Percentiles rank a stretch among this genome's conserved stretches.
phyloP scores from a whole-genome alignment of 2,888 invertebrate genomes.

The Sinohyriopsis cumingii region DNA sequence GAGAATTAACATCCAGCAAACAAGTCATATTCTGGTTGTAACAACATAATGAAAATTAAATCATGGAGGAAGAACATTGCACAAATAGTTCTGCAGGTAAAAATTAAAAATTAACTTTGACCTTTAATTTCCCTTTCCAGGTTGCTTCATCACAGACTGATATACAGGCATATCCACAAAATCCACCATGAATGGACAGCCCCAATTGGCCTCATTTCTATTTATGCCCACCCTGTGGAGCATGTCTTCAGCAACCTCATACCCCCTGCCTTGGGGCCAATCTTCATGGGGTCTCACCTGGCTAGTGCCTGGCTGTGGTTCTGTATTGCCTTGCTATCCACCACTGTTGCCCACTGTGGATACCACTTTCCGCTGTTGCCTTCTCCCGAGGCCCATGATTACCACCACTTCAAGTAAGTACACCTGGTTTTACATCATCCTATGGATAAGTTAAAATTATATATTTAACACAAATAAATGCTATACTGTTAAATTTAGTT shows the following conservation, averaged over 20 bases:
- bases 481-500: not conserved
- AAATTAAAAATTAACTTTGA: no score
- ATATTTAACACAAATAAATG: not conserved
- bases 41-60: no score
- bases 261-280: constrained; percentile 80
- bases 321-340: constrained; percentile 83
- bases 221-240: constrained; percentile 85
- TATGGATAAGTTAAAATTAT: no score
- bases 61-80: no score
- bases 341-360: constrained; percentile 87
- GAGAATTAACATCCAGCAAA: no score
- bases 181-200: constrained; percentile 92
- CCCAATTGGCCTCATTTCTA: constrained; percentile 86
- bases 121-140: constrained; percentile 71
- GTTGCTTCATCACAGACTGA: constrained; percentile 81
- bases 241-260: constrained; percentile 85
- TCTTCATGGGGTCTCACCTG: constrained; percentile 78
- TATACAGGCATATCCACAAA: constrained; percentile 89
- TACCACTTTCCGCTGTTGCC: constrained; percentile 90
- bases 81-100: not conserved
- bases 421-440: no score
- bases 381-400: constrained; percentile 90
- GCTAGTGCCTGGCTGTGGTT: constrained; percentile 81
- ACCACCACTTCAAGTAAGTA: constrained; percentile 84
- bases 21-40: no score